phyloP scores from a whole-genome alignment of 2,888 invertebrate species.

The Noctua janthina region DNA sequence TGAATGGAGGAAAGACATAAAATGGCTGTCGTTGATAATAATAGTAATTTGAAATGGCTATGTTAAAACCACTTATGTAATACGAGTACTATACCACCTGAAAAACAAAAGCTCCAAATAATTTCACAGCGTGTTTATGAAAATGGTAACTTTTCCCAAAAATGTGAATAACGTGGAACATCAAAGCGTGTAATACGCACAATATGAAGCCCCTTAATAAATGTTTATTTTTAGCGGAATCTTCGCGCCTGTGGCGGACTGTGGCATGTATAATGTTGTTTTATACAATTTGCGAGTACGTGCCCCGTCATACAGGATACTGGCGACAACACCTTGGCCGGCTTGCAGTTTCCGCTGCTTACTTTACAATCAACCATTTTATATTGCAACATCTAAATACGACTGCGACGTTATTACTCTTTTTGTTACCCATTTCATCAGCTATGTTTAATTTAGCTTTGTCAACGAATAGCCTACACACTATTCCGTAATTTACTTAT shows the following conservation, averaged over 20 bases:
- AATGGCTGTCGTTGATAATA: neutral
- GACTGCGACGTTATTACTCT: conserved; percentile 21
- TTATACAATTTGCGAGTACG: conserved; percentile 54
- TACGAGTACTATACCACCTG: neutral
- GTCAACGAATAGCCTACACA: conserved; percentile 1
- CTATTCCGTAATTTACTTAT: conserved; percentile 5
- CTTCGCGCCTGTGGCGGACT: conserved; percentile 37
- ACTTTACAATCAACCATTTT: conserved; percentile 52
- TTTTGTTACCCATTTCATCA: conserved; percentile 43
- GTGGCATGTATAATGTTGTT: conserved; percentile 42
- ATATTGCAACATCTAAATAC: conserved; percentile 44
- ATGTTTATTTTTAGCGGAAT: conserved; percentile 46
- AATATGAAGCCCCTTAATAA: conserved; percentile 13
- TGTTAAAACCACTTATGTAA: neutral
- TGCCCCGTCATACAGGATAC: conserved; percentile 61
- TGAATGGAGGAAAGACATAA: neutral
- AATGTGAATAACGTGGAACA: conserved; percentile 8
- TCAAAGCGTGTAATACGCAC: conserved; percentile 27
- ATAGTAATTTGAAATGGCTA: neutral
- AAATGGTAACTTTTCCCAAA: conserved; percentile 28
- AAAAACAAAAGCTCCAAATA: conserved; percentile 1
- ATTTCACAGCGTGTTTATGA: conserved; percentile 3
- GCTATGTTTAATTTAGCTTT: conserved; percentile 3
- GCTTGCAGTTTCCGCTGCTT: conserved; percentile 61
- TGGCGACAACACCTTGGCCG: conserved; percentile 64